phyloP scores from a whole-genome alignment of 2,888 invertebrate species.

The Pteria penguin region DNA sequence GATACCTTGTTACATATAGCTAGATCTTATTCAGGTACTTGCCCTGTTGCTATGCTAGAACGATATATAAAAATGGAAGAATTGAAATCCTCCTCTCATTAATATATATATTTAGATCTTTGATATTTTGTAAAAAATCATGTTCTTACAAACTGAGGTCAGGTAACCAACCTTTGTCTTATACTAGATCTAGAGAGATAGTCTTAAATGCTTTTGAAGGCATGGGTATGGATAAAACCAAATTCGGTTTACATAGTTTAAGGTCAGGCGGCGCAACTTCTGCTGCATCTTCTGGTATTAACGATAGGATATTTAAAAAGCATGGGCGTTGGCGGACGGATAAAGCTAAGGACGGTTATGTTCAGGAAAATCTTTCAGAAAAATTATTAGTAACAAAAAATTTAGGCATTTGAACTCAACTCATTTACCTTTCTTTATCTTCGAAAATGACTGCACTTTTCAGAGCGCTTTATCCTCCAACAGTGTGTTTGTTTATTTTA shows the following conservation, averaged over 20 bases:
- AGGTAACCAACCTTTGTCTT: conserved; percentile 1
- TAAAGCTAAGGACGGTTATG: conserved; percentile 6
- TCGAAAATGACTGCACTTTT: no score
- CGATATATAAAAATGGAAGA: no score
- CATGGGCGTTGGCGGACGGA: conserved; percentile 8
- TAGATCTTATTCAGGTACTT: background rate
- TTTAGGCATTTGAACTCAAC: background rate
- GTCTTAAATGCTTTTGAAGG: background rate
- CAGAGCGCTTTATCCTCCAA: no score
- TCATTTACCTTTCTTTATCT: conserved; percentile 3
- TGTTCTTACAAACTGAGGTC: background rate
- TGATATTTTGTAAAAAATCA: conserved; percentile 7
- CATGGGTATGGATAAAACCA: background rate
- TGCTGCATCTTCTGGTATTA: background rate
- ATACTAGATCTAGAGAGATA: conserved; percentile 2
- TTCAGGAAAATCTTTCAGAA: background rate
- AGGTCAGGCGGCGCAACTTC: background rate
- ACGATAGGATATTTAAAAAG: conserved; percentile 6
- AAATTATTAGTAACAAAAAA: background rate
- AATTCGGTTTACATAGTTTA: background rate
- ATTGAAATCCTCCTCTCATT: no score
- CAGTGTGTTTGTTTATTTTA: no score
- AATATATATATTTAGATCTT: conserved; percentile 2
- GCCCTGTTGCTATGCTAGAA: no score
- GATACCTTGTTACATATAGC: background rate